Evolutionary conservation across 2,888 invertebrate genomes (phyloP).

Genomic region (Eumerus sabulonum): DNA sequence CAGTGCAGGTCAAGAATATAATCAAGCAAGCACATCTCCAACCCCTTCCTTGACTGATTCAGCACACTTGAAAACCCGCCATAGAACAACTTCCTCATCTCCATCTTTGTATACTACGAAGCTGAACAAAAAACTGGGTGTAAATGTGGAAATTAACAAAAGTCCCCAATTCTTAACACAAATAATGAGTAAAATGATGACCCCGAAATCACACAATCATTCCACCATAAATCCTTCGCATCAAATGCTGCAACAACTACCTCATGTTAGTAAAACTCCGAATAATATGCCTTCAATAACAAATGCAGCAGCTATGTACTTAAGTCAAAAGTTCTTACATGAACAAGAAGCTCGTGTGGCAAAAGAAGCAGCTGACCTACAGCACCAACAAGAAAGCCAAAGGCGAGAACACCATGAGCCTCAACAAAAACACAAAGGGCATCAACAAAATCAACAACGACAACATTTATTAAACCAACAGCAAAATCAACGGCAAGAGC

Average conservation of each 20-base stretch:
- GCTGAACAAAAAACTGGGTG: slow-evolving; percentile 4
- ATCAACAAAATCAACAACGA: slow-evolving; percentile 72
- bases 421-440: slow-evolving; percentile 75
- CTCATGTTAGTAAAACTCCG: slow-evolving; percentile 73
- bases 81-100: slow-evolving; percentile 33
- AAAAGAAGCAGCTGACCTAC: slow-evolving; percentile 82
- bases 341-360: slow-evolving; percentile 89
- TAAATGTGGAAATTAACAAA: slow-evolving; percentile 70
- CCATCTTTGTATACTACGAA: slow-evolving; percentile 34
- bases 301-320: slow-evolving; percentile 86
- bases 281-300: slow-evolving; percentile 82
- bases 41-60: slow-evolving; percentile 72
- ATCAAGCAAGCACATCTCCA: slow-evolving; percentile 73
- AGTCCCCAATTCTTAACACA: slow-evolving; percentile 82
- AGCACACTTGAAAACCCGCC: slow-evolving; percentile 29
- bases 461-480: slow-evolving; percentile 76
- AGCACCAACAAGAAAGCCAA: slow-evolving; percentile 80
- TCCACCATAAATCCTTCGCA: slow-evolving; percentile 79
- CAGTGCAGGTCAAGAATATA: slow-evolving; percentile 81
- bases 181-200: slow-evolving; percentile 83
- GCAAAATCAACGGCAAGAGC: slow-evolving; percentile 74
- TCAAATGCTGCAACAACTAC: slow-evolving; percentile 82
- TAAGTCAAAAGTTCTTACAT: slow-evolving; percentile 88
- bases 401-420: slow-evolving; percentile 72
- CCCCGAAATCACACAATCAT: slow-evolving; percentile 82